Evolutionary conservation across 2,888 invertebrate species (phyloP).

Genomic region (Pandemis cinnamomeana): DNA sequence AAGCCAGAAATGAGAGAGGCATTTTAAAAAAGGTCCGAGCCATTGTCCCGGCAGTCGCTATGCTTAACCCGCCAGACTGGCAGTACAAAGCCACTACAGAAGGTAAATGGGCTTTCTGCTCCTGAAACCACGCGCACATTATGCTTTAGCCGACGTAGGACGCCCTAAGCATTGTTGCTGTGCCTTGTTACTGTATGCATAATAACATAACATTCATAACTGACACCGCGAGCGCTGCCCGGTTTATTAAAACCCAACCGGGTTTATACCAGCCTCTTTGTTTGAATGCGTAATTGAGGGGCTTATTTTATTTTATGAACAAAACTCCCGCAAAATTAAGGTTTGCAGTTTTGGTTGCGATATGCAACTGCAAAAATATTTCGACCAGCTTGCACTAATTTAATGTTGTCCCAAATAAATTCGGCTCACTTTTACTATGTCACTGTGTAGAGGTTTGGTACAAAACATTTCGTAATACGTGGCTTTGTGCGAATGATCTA

Average conservation of each 20-base stretch:
- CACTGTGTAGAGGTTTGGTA: neutral
- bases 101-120: constrained; percentile 77
- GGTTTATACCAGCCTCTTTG: constrained; percentile 58
- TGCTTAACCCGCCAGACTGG: constrained; percentile 74
- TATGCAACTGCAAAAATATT: constrained; percentile 14
- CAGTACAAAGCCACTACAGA: constrained; percentile 76
- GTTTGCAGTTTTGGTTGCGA: neutral
- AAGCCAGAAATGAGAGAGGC: constrained; percentile 61
- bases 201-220: constrained; percentile 72
- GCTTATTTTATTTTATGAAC: constrained; percentile 57
- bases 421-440: neutral
- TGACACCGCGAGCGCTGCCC: constrained; percentile 60
- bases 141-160: constrained; percentile 63
- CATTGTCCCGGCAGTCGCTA: constrained; percentile 68
- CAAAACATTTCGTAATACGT: constrained; percentile 14
- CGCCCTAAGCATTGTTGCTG: constrained; percentile 59
- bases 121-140: constrained; percentile 67
- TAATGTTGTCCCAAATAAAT: neutral
- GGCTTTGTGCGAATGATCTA: constrained; percentile 38
- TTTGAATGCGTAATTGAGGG: constrained; percentile 65
- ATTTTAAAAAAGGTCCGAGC: constrained; percentile 71
- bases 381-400: neutral
- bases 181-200: constrained; percentile 68
- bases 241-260: constrained; percentile 67
- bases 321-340: constrained; percentile 25